Conservation (phyloP, 2,113 vertebrate species). For the Columba livia region DNA sequence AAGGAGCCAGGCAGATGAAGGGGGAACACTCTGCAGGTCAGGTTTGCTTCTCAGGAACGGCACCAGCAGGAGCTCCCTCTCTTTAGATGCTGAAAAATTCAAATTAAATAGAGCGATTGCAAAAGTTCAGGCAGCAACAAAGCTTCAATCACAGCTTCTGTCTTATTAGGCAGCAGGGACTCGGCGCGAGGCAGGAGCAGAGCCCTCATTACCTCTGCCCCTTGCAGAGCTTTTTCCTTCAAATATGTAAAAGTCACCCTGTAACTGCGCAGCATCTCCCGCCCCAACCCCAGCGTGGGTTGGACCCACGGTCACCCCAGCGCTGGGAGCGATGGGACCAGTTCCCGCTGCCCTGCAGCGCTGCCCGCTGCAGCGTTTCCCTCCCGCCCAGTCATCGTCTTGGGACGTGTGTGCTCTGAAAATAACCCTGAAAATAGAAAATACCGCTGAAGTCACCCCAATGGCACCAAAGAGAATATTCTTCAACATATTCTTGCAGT, state of each 20-base stretch:
- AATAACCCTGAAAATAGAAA: neutral
- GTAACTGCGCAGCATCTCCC: neutral
- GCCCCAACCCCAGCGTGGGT: neutral
- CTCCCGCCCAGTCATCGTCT: neutral
- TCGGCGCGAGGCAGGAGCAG: fast-evolving
- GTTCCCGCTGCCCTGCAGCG: too few species aligned
- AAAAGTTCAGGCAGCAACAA: neutral
- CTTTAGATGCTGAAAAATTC: neutral
- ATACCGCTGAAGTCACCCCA: neutral
- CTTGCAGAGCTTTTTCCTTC: neutral
- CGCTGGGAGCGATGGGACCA: neutral
- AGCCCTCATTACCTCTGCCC: neutral
- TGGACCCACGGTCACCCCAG: neutral
- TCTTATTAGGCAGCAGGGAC: neutral
- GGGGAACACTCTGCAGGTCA: neutral
- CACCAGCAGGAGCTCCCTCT: neutral
- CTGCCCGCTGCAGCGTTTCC: neutral
- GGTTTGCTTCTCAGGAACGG: neutral
- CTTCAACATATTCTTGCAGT: too few species aligned
- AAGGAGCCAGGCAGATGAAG: neutral
- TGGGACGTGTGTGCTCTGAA: fast-evolving
- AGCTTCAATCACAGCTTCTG: neutral
- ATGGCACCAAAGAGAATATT: neutral
- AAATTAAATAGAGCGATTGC: neutral
- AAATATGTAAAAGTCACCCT: neutral